phyloP scores from a whole-genome alignment of 2,797 vertebrate species.

The Mastacembelus armatus region DNA sequence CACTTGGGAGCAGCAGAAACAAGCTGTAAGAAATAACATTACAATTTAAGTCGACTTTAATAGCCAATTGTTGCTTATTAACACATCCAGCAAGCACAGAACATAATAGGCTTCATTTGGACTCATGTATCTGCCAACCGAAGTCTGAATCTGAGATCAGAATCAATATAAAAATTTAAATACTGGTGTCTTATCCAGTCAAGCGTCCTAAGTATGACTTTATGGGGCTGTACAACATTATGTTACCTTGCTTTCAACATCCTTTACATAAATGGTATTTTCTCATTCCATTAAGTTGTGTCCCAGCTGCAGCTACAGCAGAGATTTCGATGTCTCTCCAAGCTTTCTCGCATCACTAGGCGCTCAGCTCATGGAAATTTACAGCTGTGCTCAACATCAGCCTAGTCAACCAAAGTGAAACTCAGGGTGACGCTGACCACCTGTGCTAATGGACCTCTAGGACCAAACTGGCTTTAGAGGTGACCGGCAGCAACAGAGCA shows the following conservation, averaged over 20 bases:
- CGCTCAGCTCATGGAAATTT: slow-evolving; percentile 20
- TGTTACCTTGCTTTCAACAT: neutral
- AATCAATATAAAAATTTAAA: neutral
- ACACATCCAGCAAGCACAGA: too few relatives aligned
- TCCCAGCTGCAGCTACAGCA: neutral
- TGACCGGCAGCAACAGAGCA: neutral
- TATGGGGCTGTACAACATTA: neutral
- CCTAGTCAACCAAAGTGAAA: slow-evolving; percentile 17
- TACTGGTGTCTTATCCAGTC: neutral
- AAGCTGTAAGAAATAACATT: neutral
- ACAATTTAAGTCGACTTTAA: neutral
- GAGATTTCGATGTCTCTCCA: slow-evolving; percentile 3
- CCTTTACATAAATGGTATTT: neutral
- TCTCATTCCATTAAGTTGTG: neutral
- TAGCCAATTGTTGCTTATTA: too few relatives aligned
- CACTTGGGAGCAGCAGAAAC: slow-evolving; percentile 1
- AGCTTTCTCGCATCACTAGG: slow-evolving; percentile 16
- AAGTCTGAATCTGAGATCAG: too few relatives aligned
- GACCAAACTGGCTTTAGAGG: slow-evolving; percentile 6
- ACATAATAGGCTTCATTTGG: neutral
- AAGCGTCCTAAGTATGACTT: neutral
- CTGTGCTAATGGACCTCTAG: slow-evolving; percentile 35
- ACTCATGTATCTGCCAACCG: neutral
- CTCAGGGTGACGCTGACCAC: slow-evolving; percentile 45
- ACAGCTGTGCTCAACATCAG: slow-evolving; percentile 35